Conservation (phyloP, 2,113 vertebrate species). For the Podilymbus podiceps region DNA sequence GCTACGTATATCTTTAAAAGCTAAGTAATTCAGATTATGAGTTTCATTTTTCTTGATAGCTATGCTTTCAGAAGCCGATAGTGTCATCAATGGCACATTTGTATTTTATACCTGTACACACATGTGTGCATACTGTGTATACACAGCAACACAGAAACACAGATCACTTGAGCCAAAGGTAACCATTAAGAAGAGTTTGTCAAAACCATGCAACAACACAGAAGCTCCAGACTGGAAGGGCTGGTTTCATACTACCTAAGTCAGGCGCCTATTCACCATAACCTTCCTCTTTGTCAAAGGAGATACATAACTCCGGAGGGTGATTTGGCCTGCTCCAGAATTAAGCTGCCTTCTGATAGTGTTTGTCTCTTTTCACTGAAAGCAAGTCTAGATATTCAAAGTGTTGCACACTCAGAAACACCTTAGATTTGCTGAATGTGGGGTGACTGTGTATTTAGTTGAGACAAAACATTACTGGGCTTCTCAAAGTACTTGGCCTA, state of each 20-base stretch:
- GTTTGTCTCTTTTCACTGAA: background rate
- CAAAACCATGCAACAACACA: background rate
- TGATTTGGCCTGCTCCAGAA: background rate
- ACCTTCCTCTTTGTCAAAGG: background rate
- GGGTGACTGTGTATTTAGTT: background rate
- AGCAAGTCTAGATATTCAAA: background rate
- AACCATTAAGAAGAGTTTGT: background rate
- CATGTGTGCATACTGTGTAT: background rate
- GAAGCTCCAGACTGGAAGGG: constrained; percentile 18
- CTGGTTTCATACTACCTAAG: background rate
- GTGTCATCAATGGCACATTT: background rate
- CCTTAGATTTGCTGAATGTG: background rate
- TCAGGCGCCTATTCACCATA: background rate
- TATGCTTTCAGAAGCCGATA: background rate
- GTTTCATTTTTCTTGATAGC: background rate
- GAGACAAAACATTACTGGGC: background rate
- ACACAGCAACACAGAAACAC: background rate
- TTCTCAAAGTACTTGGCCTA: background rate
- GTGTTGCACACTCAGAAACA: background rate
- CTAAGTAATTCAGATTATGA: background rate
- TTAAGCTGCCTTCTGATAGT: background rate
- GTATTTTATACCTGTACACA: background rate
- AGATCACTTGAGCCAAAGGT: background rate
- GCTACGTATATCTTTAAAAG: background rate
- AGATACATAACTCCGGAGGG: background rate